Conservation (phyloP, 1,140 invertebrate species). For the Goniozus legneri region DNA sequence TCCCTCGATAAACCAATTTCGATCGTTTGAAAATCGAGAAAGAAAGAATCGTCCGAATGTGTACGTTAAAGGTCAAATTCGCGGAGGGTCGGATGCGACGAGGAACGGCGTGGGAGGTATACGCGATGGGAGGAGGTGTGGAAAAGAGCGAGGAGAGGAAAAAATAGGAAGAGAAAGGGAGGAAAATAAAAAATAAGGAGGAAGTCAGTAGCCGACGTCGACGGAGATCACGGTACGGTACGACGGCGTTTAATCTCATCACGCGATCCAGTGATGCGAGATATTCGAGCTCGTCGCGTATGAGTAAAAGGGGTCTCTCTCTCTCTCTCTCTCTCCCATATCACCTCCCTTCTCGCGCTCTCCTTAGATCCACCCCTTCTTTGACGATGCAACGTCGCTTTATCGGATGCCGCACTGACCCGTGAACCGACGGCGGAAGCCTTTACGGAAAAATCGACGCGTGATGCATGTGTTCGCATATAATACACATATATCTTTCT, state of each 20-base stretch:
- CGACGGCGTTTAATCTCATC: slow-evolving; percentile 26
- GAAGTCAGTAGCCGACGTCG: slow-evolving; percentile 16
- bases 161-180: slow-evolving; percentile 1
- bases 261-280: slow-evolving; percentile 21
- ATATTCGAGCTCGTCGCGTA: slow-evolving; percentile 1
- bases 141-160: background rate
- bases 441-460: too few relatives aligned
- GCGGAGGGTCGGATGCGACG: background rate
- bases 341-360: background rate
- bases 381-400: too few relatives aligned
- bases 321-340: background rate
- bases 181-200: background rate
- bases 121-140: background rate
- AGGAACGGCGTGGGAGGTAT: background rate
- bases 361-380: too few relatives aligned
- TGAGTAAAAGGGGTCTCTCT: too few relatives aligned
- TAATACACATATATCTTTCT: too few relatives aligned
- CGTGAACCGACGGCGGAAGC: too few relatives aligned
- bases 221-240: slow-evolving; percentile 20
- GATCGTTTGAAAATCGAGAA: slow-evolving; percentile 24
- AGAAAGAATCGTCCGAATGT: slow-evolving; percentile 24
- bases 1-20: slow-evolving; percentile 34
- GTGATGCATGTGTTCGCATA: too few relatives aligned
- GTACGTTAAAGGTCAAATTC: slow-evolving; percentile 12
- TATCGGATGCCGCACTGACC: too few relatives aligned